Percentiles rank a stretch among this genome's conserved stretches.
These are phyloP conservation scores for Novumbra hubbsi DNA, from an alignment of 2,797 vertebrate species.

Conservation along the genomic window DNA sequence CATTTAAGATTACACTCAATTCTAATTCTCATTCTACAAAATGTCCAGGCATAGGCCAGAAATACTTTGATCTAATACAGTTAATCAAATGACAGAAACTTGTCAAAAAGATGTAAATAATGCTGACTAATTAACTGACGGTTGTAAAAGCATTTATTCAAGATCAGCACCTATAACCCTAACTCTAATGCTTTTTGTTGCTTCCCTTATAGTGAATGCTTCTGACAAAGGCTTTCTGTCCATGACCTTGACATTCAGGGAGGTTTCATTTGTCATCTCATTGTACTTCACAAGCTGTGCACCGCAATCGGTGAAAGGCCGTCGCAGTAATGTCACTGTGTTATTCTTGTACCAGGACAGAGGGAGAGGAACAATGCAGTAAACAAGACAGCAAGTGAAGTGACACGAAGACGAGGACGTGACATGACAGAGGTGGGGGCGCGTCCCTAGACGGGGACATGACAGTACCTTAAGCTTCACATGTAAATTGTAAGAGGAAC, in stretches of 20 bases:
- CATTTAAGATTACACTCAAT: too few relatives aligned
- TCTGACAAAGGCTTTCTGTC: neutral
- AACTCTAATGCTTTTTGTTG: neutral
- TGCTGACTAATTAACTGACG: neutral
- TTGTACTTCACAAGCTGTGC: slow-evolving; percentile 23
- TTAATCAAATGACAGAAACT: neutral
- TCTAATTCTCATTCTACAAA: too few relatives aligned
- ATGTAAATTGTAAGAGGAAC: neutral
- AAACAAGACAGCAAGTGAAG: slow-evolving; percentile 17
- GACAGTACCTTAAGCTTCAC: neutral
- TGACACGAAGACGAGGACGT: too few relatives aligned
- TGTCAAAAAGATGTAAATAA: neutral
- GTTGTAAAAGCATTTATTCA: neutral
- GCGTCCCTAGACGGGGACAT: too few relatives aligned
- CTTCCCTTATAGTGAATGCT: neutral
- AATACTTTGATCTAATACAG: neutral
- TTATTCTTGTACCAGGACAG: slow-evolving; percentile 62
- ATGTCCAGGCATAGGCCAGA: neutral
- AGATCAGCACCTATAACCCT: neutral
- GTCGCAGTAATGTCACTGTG: slow-evolving; percentile 46
- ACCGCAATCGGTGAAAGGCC: slow-evolving; percentile 36
- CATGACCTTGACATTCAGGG: neutral
- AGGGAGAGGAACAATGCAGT: slow-evolving; percentile 37
- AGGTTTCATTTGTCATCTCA: neutral
- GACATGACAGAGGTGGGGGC: too few relatives aligned